Base-by-base conservation (phyloP, 2,113 vertebrate genomes). In the Neodontobutis hainanensis region DNA sequence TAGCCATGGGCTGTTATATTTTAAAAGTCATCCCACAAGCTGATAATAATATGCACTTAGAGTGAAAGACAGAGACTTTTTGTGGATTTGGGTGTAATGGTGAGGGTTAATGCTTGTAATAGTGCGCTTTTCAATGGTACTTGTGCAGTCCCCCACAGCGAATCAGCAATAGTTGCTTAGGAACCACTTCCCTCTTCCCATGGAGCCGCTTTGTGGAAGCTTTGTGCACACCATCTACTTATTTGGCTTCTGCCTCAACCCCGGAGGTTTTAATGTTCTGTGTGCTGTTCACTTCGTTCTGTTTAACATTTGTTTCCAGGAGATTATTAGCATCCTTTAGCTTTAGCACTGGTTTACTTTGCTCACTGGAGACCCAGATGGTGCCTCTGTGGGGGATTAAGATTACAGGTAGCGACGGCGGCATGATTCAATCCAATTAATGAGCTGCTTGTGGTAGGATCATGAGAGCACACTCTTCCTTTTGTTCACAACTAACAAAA, bases 391-490 rank as follows among this genome's bases (percentile, higher is more conserved):
- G 61, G 78, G 77, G 81, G 75, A 84, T 81, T 82, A 70, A 61
- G 74, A 75, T 85, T 80, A 61, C 49, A 84, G 70, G 36, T 84
- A 50, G 59, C 52, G 67, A 70, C 71, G 57, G 48, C 75, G 57
- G 60, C 27, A 46, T 75, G 72, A 68, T 77, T 70, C 82, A 86
- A 89, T 81, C 81, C 77, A 85, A 81, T 88, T 87, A 85, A 83
- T 70, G 52, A 34, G 34, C 52, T 38, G 65, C 48, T 77, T 77
- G 48, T 42, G 67, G 52, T 51, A 61, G 36, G 4, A 78, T 76
- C 50, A 38, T 50, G 0, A 52, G 46, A 63, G 35, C 15, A 8
- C 45, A 35, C 48, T 48, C 42, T 27, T 8, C 8, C 48, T 73
- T 73, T 79, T 75, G 68, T 81, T 86, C 19, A 48, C 59, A 53